These are phyloP conservation scores for Lycaena phlaeas DNA, from an alignment of 2,888 invertebrate genomes.

Conservation along the genomic window DNA sequence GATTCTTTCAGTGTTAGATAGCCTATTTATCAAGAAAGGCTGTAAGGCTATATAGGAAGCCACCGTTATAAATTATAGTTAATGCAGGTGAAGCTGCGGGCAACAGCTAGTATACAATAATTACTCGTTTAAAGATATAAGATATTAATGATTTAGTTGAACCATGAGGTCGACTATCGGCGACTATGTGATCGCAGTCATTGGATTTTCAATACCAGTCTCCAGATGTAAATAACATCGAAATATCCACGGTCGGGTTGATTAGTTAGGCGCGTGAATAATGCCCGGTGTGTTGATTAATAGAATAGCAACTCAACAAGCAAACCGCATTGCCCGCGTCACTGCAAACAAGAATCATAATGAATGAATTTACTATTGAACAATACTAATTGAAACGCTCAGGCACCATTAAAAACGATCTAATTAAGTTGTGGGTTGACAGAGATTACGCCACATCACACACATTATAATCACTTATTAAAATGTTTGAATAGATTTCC, in stretches of 20 bases:
- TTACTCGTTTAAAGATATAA: too few species aligned
- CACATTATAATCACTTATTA: too few species aligned
- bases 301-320: constrained; percentile 22
- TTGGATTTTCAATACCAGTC: constrained; percentile 10
- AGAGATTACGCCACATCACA: constrained; percentile 1
- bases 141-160: too few species aligned
- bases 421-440: constrained; percentile 33
- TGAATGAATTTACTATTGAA: constrained; percentile 15
- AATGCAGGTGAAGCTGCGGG: too few species aligned
- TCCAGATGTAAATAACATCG: constrained; percentile 16
- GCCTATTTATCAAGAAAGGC: too few species aligned
- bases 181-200: too few species aligned
- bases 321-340: constrained; percentile 21
- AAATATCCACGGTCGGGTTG: constrained; percentile 19
- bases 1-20: too few species aligned
- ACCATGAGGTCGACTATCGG: too few species aligned
- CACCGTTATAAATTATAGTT: too few species aligned
- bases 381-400: constrained; percentile 30
- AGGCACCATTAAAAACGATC: constrained; percentile 25
- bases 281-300: constrained; percentile 23
- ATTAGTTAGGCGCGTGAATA: constrained; percentile 21
- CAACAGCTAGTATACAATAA: too few species aligned
- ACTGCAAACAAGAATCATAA: constrained; percentile 21
- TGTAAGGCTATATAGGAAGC: too few species aligned
- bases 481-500: too few species aligned